Conservation (phyloP, 1,140 invertebrate genomes). For the Anoplolepis gracilipes region DNA sequence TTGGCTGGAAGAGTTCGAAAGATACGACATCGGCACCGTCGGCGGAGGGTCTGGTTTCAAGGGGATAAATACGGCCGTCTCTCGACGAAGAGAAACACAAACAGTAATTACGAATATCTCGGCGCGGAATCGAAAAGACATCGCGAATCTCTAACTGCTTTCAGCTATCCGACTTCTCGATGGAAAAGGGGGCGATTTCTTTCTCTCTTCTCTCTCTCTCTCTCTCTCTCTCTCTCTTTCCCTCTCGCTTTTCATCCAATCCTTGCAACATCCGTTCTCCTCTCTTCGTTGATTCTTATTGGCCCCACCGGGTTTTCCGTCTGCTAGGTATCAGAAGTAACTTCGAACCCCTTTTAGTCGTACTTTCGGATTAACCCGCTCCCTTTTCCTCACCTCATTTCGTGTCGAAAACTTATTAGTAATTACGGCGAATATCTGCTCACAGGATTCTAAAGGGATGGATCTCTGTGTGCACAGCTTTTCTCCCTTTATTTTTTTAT, state of each 20-base stretch:
- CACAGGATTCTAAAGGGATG: slow-evolving; percentile 77
- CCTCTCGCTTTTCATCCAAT: slow-evolving; percentile 17
- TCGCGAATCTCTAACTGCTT: slow-evolving; percentile 86
- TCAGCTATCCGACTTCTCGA: slow-evolving; percentile 68
- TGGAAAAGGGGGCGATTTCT: slow-evolving; percentile 61
- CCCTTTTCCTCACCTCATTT: slow-evolving; percentile 86
- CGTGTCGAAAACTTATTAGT: slow-evolving; percentile 86
- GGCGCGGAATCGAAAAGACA: slow-evolving; percentile 85
- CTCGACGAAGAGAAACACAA: slow-evolving; percentile 84
- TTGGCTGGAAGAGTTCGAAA: slow-evolving; percentile 74
- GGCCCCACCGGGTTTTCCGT: slow-evolving; percentile 70
- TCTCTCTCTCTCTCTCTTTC: slow-evolving; percentile 52
- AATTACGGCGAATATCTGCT: slow-evolving; percentile 84
- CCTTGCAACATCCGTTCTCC: slow-evolving; percentile 40
- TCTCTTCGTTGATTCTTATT: slow-evolving; percentile 58
- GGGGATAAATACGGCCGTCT: slow-evolving; percentile 73
- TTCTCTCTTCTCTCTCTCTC: slow-evolving; percentile 47
- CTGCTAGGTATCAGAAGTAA: slow-evolving; percentile 69
- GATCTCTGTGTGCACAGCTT: slow-evolving; percentile 58
- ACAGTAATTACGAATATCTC: slow-evolving; percentile 86
- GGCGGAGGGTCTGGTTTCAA: slow-evolving; percentile 54
- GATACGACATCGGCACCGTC: slow-evolving; percentile 74
- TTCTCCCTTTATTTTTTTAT: slow-evolving; percentile 49
- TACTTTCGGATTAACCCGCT: slow-evolving; percentile 86
- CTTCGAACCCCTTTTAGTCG: slow-evolving; percentile 80